Conservation (phyloP, 2,113 vertebrate species). For the Lamprotornis superbus region DNA sequence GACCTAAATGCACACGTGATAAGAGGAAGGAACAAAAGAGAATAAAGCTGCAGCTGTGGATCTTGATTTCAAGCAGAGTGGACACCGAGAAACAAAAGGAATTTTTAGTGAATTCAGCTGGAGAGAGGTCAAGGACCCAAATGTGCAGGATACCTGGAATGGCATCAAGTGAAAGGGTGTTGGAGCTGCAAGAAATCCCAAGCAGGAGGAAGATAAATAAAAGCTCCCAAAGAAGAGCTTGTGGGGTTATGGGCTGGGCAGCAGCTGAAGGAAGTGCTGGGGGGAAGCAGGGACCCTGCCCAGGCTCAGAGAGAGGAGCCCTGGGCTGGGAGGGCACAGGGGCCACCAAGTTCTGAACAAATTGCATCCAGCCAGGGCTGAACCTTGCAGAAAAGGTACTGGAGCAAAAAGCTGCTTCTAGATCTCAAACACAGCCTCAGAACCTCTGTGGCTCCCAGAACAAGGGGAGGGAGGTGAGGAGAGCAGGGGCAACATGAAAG, state of each 20-base stretch:
- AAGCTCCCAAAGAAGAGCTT: background rate
- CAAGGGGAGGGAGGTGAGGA: background rate
- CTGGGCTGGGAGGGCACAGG: background rate
- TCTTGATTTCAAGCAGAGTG: background rate
- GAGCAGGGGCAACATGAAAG: background rate
- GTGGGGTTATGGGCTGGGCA: background rate
- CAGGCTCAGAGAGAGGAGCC: background rate
- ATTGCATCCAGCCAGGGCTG: background rate
- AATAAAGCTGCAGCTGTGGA: background rate
- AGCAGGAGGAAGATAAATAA: background rate
- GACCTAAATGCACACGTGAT: background rate
- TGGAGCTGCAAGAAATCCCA: background rate
- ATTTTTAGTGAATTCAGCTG: background rate
- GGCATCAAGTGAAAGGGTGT: background rate
- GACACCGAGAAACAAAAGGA: background rate
- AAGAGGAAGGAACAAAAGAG: background rate
- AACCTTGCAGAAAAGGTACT: background rate
- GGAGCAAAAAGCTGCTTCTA: background rate
- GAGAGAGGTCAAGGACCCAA: background rate
- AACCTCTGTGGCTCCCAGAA: background rate
- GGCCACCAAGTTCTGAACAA: background rate
- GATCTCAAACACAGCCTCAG: background rate
- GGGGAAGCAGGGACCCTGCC: background rate
- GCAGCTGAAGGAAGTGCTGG: background rate
- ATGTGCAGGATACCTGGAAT: background rate